Evolutionary conservation across 1,140 invertebrate genomes (phyloP).

Genomic region (Nephila pilipes): DNA sequence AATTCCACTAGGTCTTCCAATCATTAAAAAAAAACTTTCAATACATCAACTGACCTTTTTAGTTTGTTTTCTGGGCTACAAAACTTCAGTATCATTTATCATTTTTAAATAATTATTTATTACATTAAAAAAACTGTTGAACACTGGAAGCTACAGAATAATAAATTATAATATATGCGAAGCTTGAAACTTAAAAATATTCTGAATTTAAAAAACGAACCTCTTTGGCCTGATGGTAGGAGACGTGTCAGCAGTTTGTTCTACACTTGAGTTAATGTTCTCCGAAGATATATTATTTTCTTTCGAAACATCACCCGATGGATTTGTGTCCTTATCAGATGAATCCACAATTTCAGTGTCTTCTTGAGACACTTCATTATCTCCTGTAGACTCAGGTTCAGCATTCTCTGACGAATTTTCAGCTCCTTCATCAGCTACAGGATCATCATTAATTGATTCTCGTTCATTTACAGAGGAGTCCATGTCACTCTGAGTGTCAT

Average conservation of each 20-base stretch:
- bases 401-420: neutral
- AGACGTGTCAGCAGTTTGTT: conserved; percentile 61
- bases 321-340: conserved; percentile 35
- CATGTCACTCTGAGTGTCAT: conserved; percentile 81
- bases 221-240: conserved; percentile 79
- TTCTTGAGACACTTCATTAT: conserved; percentile 37
- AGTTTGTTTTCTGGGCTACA: no score
- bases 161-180: conserved; percentile 25
- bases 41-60: no score
- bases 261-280: conserved; percentile 48
- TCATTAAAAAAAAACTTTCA: no score
- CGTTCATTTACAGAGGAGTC: conserved; percentile 77
- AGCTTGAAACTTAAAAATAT: conserved; percentile 40
- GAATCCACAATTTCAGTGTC: conserved; percentile 48
- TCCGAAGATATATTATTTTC: conserved; percentile 49
- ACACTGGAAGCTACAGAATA: conserved; percentile 20
- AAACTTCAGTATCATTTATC: no score
- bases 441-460: conserved; percentile 50
- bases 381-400: conserved; percentile 4
- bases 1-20: no score
- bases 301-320: conserved; percentile 21
- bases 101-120: neutral
- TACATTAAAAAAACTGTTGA: neutral
- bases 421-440: conserved; percentile 1
- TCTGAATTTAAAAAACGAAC: conserved; percentile 79